Base-by-base conservation (phyloP, 2,888 invertebrate genomes). In the Zaprionus obscuricornis region DNA sequence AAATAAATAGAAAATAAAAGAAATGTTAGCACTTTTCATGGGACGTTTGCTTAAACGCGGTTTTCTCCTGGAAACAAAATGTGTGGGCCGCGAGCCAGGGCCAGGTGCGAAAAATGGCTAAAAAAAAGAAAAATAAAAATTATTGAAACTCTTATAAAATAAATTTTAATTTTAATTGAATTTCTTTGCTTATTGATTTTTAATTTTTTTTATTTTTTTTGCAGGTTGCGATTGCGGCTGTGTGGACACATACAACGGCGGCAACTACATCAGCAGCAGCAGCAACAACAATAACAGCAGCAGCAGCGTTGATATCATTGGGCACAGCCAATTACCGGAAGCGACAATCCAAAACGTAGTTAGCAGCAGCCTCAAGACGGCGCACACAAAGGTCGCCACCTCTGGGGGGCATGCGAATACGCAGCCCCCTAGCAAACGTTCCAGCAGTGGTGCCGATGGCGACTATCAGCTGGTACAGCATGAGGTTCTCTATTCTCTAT, bases 381-480 rank as follows among this genome's bases (percentile, higher is more conserved):
- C 90, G 78, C 90, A 90, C 75, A 89, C 90, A 66, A 90, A 90
- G 88, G 90, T 91, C 63, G 90, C 89, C 72, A 91, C 91, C 63
- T 89, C 90, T 70, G 90, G 90, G 89, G 91, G 90, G 81, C 90
- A 91, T 86, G 91, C 91, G 57, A 91, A 91, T 54, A 91, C 91
- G 88, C 92, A 92, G 89, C 91, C 91, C 83, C 91, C 92, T 89
- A 91, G 92, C 72, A 89, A 93, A 92, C 94, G 95, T 89, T 94
- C 95, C 87, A 95, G 95, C 90, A 95, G 95, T 89, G 95, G 95
- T 86, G 95, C 95, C 88, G 98, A 99, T 92, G 98, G 98, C 69
- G 98, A 99, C 92, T 99, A 98, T 92, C 97, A 98, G 91, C 93
- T 99, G 90, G 98, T 98, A 75, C 98, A 99, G 91, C 98, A 99